Base-by-base conservation (phyloP, 2,888 invertebrate species). In the Andricus quercusramuli region DNA sequence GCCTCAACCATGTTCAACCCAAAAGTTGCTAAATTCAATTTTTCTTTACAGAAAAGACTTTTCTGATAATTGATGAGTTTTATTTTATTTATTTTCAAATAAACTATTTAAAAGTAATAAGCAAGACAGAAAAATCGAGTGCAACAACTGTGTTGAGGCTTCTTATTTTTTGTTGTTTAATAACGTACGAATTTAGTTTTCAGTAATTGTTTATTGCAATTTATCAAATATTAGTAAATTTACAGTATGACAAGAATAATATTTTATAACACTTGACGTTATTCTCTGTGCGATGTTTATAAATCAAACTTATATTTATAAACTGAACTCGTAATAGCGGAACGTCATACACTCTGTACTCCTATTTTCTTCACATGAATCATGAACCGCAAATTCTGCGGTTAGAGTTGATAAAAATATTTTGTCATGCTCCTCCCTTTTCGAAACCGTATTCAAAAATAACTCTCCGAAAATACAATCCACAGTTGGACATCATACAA, bases 341-440 rank as follows among this genome's bases (percentile, higher is more conserved):
- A 64, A 22, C n/a, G 25, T 64, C 22, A 59, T 6, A 17, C 47
- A 22, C 56, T 59, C 56, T 47, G 41, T 20, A 74, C 32, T 56
- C 74, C 56, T 37, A 56, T 74, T 56, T 74, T 51, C 56, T 74
- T 56, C 32, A 51, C 32, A 32, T 56, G 56, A 74, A 37, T 74
- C 51, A 74, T 56, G 32, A 74, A 74, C 56, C 29, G 56, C 51
- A 51, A 74, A 32, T 74, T 56, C 32, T 56, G 37, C 37, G 37
- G 37, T 56, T 56, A 37, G 32, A 74, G 56, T 29, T 56, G n/a
- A 74, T 37, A 74, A 74, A 74, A 74, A 74, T 74, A 74, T 51
- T 9, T 51, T 74, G 29, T 51, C 51, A 56, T 15, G 15, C 32
- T 74, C 32, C 32, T 32, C n/a, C n/a, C 70, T 74, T 74, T 70